Conservation (phyloP, 2,888 invertebrate genomes). For the Nomada fucata region DNA sequence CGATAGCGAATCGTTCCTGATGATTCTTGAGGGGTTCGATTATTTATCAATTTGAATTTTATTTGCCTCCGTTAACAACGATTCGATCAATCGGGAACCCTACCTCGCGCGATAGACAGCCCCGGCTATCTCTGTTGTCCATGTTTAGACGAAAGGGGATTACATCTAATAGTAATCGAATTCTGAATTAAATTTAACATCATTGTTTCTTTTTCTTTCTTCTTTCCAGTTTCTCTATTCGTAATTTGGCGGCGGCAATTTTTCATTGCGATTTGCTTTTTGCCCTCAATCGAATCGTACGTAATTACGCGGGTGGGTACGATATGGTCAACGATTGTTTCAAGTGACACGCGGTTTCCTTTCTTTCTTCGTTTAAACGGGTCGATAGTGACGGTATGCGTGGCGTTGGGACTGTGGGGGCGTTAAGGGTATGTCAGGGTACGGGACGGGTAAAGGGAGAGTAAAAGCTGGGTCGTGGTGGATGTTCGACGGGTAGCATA, state of each 20-base stretch:
- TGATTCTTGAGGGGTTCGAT: constrained; percentile 31
- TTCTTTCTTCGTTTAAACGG: constrained; percentile 48
- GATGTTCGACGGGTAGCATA: constrained; percentile 81
- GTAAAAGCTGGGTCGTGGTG: constrained; percentile 58
- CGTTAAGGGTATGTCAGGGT: constrained; percentile 51
- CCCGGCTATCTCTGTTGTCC: constrained; percentile 26
- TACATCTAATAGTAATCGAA: constrained; percentile 10
- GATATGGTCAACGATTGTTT: constrained; percentile 56
- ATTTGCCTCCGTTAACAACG: constrained; percentile 3
- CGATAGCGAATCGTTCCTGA: constrained; percentile 19
- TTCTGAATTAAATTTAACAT: neutral
- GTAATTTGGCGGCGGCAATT: constrained; percentile 10
- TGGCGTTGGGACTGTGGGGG: constrained; percentile 46
- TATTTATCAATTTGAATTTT: neutral
- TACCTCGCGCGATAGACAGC: constrained; percentile 42
- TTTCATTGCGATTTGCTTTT: constrained; percentile 10
- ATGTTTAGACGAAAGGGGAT: constrained; percentile 30
- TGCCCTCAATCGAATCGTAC: constrained; percentile 31
- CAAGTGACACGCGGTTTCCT: constrained; percentile 55
- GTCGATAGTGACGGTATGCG: constrained; percentile 43
- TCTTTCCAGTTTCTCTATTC: neutral
- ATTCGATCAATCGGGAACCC: constrained; percentile 12
- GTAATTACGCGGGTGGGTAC: constrained; percentile 21
- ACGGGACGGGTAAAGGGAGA: constrained; percentile 55
- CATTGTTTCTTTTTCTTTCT: neutral